These are phyloP conservation scores for Sphenodon punctatus DNA, from an alignment of 2,797 vertebrate genomes.

Conservation along the genomic window DNA sequence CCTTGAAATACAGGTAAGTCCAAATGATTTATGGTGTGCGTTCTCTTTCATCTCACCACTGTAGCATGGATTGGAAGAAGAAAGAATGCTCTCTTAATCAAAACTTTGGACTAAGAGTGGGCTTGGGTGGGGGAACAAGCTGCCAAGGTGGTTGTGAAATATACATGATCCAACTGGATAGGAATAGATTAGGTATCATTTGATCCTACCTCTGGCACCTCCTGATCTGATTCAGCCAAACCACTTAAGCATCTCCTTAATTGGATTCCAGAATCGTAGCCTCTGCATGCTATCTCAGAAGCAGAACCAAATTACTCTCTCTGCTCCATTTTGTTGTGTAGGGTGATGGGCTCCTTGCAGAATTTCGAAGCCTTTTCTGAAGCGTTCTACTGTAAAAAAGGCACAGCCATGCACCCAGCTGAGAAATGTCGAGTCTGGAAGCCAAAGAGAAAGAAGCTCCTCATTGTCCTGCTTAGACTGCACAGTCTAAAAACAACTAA, in stretches of 20 bases:
- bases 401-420: conserved; percentile 86
- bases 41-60: rapidly evolving
- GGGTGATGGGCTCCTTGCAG: conserved; percentile 94
- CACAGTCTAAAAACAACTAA: not conserved
- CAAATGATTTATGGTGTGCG: rapidly evolving
- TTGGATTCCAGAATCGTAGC: not conserved
- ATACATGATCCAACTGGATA: too few relatives aligned
- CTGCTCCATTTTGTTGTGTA: conserved; percentile 48
- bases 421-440: conserved; percentile 93
- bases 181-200: too few relatives aligned
- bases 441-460: not conserved
- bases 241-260: rapidly evolving
- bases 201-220: too few relatives aligned
- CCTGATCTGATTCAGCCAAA: not conserved
- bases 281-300: rapidly evolving
- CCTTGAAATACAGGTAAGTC: conserved; percentile 91
- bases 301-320: not conserved
- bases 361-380: conserved; percentile 94
- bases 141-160: too few relatives aligned
- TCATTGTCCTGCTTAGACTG: not conserved
- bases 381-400: conserved; percentile 87
- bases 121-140: too few relatives aligned
- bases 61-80: rapidly evolving
- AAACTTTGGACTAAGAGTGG: too few relatives aligned
- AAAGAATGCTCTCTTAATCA: too few relatives aligned